Percentiles rank a stretch among this genome's conserved stretches.
phyloP scores from a whole-genome alignment of 2,888 invertebrate species.

The Chalcis sispes region DNA sequence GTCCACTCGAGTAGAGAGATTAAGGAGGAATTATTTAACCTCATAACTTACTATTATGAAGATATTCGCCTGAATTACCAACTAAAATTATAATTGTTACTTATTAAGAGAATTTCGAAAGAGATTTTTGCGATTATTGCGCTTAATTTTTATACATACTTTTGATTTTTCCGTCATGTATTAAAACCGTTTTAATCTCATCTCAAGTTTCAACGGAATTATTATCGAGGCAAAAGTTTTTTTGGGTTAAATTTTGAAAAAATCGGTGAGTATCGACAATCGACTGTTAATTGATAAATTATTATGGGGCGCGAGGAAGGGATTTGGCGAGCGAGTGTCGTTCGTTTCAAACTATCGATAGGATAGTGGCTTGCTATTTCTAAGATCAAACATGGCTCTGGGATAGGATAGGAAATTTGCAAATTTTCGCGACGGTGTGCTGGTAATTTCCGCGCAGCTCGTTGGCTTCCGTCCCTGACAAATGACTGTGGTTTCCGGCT shows the following conservation, averaged over 20 bases:
- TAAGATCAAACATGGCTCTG: slow-evolving; percentile 17
- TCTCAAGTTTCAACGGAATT: too few relatives aligned
- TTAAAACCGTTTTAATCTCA: too few relatives aligned
- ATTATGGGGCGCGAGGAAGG: not conserved
- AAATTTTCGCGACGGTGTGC: slow-evolving; percentile 73
- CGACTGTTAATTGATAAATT: too few relatives aligned
- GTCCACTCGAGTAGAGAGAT: slow-evolving; percentile 8
- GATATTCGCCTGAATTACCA: not conserved
- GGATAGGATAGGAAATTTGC: slow-evolving; percentile 70
- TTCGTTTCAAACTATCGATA: slow-evolving; percentile 44
- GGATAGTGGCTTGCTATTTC: slow-evolving; percentile 4
- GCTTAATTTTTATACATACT: too few relatives aligned
- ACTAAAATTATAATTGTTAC: not conserved
- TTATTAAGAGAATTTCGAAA: too few relatives aligned
- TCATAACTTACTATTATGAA: not conserved
- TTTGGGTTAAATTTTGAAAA: too few relatives aligned
- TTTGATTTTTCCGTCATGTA: too few relatives aligned
- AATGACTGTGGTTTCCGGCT: slow-evolving; percentile 75
- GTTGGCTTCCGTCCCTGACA: slow-evolving; percentile 74
- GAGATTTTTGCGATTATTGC: too few relatives aligned
- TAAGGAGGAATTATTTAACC: slow-evolving; percentile 37
- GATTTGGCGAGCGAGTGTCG: slow-evolving; percentile 3
- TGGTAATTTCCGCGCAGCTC: slow-evolving; percentile 74
- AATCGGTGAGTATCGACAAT: too few relatives aligned
- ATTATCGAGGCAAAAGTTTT: too few relatives aligned